These are phyloP conservation scores for Sigmodon hispidus DNA, from an alignment of 2,113 vertebrate genomes.

Conservation along the genomic window DNA sequence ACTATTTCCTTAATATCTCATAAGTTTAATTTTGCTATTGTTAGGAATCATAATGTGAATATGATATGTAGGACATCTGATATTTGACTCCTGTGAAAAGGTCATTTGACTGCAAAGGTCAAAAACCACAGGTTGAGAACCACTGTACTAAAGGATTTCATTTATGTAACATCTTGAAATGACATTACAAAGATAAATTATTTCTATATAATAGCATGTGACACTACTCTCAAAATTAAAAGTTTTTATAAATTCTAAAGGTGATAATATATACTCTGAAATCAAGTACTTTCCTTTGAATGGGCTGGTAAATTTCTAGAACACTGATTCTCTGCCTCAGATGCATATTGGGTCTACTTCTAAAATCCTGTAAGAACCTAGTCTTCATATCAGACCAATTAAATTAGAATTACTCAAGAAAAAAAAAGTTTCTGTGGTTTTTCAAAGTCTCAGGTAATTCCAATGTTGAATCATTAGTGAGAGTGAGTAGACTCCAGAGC, in stretches of 20 bases:
- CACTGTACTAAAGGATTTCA: not conserved
- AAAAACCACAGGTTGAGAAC: not conserved
- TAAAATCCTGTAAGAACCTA: constrained; percentile 10
- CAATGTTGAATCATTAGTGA: constrained; percentile 3
- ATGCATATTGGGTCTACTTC: not conserved
- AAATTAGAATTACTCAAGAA: not conserved
- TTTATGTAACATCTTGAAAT: constrained; percentile 43
- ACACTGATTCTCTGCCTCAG: constrained; percentile 28
- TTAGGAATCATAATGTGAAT: not conserved
- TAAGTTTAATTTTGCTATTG: not conserved
- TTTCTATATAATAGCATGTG: constrained; percentile 1
- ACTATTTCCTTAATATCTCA: too few species aligned
- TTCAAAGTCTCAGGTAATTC: constrained; percentile 8
- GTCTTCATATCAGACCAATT: not conserved
- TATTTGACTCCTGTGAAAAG: not conserved
- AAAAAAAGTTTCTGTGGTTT: not conserved
- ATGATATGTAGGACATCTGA: not conserved
- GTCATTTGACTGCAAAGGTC: not conserved
- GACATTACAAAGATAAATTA: constrained; percentile 18
- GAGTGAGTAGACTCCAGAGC: not conserved
- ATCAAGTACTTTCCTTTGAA: not conserved
- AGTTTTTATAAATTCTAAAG: constrained; percentile 9
- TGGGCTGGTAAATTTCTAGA: not conserved
- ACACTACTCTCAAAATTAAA: constrained; percentile 46
- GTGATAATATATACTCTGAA: constrained; percentile 47